phyloP scores from a whole-genome alignment of 1,140 invertebrate genomes.

The Campoletis sonorensis region DNA sequence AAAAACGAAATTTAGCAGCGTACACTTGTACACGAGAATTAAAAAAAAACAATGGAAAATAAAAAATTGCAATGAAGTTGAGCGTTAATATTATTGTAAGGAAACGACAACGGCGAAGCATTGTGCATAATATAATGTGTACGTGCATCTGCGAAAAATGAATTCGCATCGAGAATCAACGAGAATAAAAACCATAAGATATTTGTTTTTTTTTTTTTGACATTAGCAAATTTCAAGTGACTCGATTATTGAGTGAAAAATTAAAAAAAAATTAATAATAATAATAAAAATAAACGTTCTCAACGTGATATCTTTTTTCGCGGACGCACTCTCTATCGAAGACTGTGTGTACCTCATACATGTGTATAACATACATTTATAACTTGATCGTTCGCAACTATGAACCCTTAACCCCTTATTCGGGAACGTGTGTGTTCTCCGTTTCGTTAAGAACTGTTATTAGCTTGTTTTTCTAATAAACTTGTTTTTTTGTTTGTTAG shows the following conservation, averaged over 20 bases:
- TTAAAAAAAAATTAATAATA: too few relatives aligned
- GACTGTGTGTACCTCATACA: constrained; percentile 47
- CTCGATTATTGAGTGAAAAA: not conserved
- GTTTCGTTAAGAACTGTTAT: constrained; percentile 72
- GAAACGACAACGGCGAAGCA: constrained; percentile 65
- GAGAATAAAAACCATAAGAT: not conserved
- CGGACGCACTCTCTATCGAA: constrained; percentile 46
- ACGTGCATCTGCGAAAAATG: constrained; percentile 53
- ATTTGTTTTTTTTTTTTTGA: not conserved
- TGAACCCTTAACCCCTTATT: constrained; percentile 17
- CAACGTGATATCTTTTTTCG: constrained; percentile 18
- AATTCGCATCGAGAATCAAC: constrained; percentile 6
- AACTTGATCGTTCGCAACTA: constrained; percentile 67
- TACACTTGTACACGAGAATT: not conserved
- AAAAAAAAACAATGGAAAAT: not conserved
- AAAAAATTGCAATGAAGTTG: not conserved
- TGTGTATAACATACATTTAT: constrained; percentile 42
- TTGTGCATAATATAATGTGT: constrained; percentile 58
- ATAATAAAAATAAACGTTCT: constrained; percentile 5
- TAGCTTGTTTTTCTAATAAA: constrained; percentile 75
- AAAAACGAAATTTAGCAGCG: not conserved
- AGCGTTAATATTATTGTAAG: constrained; percentile 37
- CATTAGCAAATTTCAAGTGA: not conserved
- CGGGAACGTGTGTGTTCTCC: constrained; percentile 66
- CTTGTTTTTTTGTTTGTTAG: constrained; percentile 85